phyloP scores from a whole-genome alignment of 1,140 invertebrate genomes.

The Daktulosphaira vitifoliae region DNA sequence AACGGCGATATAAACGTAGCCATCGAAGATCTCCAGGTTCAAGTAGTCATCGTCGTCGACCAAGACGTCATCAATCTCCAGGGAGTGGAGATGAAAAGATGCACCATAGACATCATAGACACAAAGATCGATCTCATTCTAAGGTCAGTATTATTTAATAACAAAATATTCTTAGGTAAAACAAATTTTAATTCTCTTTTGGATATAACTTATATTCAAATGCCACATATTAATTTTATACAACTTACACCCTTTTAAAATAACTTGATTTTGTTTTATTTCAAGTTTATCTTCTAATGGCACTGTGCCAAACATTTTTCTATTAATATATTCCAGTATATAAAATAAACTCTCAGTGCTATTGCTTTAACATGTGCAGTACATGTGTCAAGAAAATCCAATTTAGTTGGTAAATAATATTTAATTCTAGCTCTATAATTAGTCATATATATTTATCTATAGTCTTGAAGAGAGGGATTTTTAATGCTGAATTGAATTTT shows the following conservation, averaged over 20 bases:
- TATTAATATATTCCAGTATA: slow-evolving; percentile 13
- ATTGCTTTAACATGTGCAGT: slow-evolving; percentile 7
- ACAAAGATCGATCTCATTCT: slow-evolving; percentile 38
- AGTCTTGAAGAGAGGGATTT: slow-evolving; percentile 10
- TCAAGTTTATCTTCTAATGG: background rate
- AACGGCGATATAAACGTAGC: slow-evolving; percentile 54
- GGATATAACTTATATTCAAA: too few relatives aligned
- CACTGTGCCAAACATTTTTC: background rate
- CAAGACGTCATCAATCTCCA: slow-evolving; percentile 40
- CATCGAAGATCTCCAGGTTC: slow-evolving; percentile 50
- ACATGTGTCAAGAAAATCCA: background rate
- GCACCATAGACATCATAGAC: slow-evolving; percentile 42
- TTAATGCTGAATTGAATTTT: slow-evolving; percentile 13
- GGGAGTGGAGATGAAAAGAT: slow-evolving; percentile 21
- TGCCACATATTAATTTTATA: too few relatives aligned
- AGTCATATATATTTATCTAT: slow-evolving; percentile 20
- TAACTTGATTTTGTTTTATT: too few relatives aligned
- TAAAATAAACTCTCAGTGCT: slow-evolving; percentile 2
- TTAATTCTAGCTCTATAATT: slow-evolving; percentile 25
- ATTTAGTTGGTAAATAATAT: slow-evolving; percentile 15
- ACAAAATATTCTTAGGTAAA: background rate
- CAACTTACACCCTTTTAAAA: too few relatives aligned
- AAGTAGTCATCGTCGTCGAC: slow-evolving; percentile 40
- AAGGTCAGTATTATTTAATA: slow-evolving; percentile 17
- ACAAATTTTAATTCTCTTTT: too few relatives aligned